phyloP scores from a whole-genome alignment of 2,888 invertebrate species.

The Cheilosia variabilis region DNA sequence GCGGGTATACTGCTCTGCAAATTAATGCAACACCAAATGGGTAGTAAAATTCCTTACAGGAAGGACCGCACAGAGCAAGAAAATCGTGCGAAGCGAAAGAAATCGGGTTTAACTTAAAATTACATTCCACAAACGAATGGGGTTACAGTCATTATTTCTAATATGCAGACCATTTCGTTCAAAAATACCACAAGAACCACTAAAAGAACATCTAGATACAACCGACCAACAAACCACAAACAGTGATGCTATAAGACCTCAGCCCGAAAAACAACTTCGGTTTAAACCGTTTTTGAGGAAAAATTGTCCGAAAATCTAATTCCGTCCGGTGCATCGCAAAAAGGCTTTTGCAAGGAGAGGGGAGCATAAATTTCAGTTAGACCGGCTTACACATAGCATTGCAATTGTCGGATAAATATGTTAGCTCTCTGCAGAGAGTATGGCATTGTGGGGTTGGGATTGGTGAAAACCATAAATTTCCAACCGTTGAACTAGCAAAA shows the following conservation, averaged over 20 bases:
- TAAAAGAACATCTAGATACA: slow-evolving; percentile 29
- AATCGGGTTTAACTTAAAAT: slow-evolving; percentile 47
- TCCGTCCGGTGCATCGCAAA: background rate
- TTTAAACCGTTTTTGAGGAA: slow-evolving; percentile 28
- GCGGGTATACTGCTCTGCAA: slow-evolving; percentile 26
- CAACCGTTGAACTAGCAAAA: slow-evolving; percentile 72
- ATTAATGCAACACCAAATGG: slow-evolving; percentile 57
- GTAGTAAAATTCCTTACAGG: slow-evolving; percentile 46
- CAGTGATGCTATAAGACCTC: slow-evolving; percentile 70
- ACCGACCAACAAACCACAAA: slow-evolving; percentile 63
- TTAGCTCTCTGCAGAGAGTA: slow-evolving; percentile 44
- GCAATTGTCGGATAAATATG: slow-evolving; percentile 71
- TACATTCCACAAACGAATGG: slow-evolving; percentile 3
- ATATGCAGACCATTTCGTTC: slow-evolving; percentile 38
- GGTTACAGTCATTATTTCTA: slow-evolving; percentile 37
- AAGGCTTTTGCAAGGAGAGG: slow-evolving; percentile 6
- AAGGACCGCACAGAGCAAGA: background rate
- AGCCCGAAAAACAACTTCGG: slow-evolving; percentile 15
- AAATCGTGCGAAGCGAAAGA: slow-evolving; percentile 3
- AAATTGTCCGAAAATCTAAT: slow-evolving; percentile 38
- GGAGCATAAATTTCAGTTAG: slow-evolving; percentile 64
- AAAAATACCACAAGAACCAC: slow-evolving; percentile 21
- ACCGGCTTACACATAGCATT: slow-evolving; percentile 43
- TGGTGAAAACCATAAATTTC: slow-evolving; percentile 63
- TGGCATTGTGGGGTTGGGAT: background rate